Conservation (phyloP, 92 coral and sea anemone genomes). For the Epizoanthus scotinus region DNA sequence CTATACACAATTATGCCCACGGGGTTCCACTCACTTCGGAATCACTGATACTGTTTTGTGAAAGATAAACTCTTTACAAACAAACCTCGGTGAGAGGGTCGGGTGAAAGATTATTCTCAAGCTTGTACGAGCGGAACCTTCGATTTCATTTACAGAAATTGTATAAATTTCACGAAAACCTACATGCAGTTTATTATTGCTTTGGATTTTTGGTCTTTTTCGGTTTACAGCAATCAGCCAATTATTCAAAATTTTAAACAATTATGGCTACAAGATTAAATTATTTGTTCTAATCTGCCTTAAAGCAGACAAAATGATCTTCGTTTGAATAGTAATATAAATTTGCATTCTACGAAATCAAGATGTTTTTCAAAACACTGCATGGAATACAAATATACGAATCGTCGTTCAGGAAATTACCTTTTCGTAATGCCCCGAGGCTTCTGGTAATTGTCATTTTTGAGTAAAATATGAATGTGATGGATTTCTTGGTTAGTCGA, state of each 20-base stretch:
- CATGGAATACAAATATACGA: conserved; percentile 26
- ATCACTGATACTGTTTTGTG: neutral
- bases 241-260: neutral
- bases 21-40: neutral
- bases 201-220: neutral
- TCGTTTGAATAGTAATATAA: conserved; percentile 25
- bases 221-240: neutral
- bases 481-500: neutral
- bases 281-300: conserved; percentile 3
- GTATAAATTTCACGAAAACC: neutral
- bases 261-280: neutral
- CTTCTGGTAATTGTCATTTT: neutral
- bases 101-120: neutral
- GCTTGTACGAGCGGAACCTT: neutral
- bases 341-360: conserved; percentile 11
- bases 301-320: conserved; percentile 29
- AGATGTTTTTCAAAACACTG: conserved; percentile 25
- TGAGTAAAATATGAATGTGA: too few species aligned
- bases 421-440: conserved; percentile 1
- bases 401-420: conserved; percentile 29
- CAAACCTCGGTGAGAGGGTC: neutral
- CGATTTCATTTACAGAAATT: neutral
- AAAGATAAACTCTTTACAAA: neutral
- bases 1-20: conserved; percentile 12
- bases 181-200: too few species aligned